Base-by-base conservation (phyloP, 2,113 vertebrate genomes). In the Albula goreensis region DNA sequence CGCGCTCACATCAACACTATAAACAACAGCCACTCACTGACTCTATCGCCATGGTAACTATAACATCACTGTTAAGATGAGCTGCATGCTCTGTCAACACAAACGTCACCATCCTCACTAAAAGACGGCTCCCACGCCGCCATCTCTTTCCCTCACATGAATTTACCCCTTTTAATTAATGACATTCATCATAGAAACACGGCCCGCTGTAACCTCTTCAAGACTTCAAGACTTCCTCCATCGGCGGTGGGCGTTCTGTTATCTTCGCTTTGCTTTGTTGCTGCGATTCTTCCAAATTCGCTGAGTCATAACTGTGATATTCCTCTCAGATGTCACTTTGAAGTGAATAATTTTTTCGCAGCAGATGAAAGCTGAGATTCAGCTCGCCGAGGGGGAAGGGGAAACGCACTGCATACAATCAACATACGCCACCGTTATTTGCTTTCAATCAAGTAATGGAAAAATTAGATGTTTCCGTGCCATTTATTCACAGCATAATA, bases 101-200 rank as follows among this genome's bases (percentile, higher is more conserved):
- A 74, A 66, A 85, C 31, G 85, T 31, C 85, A 81, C n/a, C n/a
- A 66, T 51, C 81, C 85, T 85, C 78, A 25, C 48, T 50, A 41
- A 41, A 25, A 66, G 74, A 85, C 41, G 51, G 52, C 84, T 78
- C 51, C 41, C 52, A 5, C 22, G 70, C 70, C 31, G 22, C 22
- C 70, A 31, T 74, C 8, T 31, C n/a, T n/a, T 2, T 10, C n/a
- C 70, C 70, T 79, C 84, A 79, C 11, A 31, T 80, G 85, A 22
- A 66, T 85, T 81, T 81, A 41, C 85, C 80, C 50, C 78, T 63
- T 52, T 80, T 85, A 80, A 81, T 85, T 85, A 80, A 51, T 81
- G 85, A 51, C 56, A 66, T 85, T 66, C 60, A 56, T 85, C 85
- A 85, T 85, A 41, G 49, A 80, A 15, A 78, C 78, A 50, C 31